These are phyloP conservation scores for Carcinoscorpius rotundicauda DNA, from an alignment of 1,140 invertebrate genomes.

Conservation along the genomic window DNA sequence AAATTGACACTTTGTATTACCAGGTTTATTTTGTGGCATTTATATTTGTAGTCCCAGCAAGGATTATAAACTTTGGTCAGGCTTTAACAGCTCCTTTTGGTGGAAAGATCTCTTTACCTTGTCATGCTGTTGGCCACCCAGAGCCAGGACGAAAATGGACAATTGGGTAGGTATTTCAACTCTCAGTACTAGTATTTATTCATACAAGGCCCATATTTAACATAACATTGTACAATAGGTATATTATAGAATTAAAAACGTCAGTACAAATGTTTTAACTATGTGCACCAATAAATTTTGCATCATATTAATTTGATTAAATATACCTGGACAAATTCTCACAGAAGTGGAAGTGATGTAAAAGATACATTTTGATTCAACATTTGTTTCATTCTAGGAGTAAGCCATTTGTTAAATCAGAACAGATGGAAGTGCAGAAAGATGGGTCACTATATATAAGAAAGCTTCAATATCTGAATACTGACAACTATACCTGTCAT, in stretches of 20 bases:
- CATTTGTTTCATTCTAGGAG: neutral
- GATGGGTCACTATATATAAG: constrained; percentile 21
- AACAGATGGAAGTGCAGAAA: constrained; percentile 14
- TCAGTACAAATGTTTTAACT: no score
- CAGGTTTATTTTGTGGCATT: neutral
- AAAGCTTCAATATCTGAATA: constrained; percentile 19
- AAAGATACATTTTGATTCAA: neutral
- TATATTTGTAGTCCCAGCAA: constrained; percentile 26
- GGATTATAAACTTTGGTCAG: constrained; percentile 25
- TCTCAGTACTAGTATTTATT: neutral
- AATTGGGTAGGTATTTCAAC: constrained; percentile 31
- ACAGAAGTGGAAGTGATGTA: neutral
- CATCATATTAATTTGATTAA: no score
- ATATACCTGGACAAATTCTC: neutral
- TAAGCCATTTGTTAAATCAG: constrained; percentile 14
- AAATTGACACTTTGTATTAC: no score
- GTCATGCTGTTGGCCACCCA: constrained; percentile 24
- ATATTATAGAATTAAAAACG: no score
- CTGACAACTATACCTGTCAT: constrained; percentile 25
- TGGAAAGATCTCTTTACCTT: constrained; percentile 21
- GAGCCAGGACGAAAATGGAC: constrained; percentile 63
- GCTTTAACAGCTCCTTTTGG: constrained; percentile 19
- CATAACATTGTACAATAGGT: no score
- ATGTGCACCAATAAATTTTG: no score
- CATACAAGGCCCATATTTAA: neutral